phyloP scores from a whole-genome alignment of 2,888 invertebrate species.

The Emmelina monodactyla region DNA sequence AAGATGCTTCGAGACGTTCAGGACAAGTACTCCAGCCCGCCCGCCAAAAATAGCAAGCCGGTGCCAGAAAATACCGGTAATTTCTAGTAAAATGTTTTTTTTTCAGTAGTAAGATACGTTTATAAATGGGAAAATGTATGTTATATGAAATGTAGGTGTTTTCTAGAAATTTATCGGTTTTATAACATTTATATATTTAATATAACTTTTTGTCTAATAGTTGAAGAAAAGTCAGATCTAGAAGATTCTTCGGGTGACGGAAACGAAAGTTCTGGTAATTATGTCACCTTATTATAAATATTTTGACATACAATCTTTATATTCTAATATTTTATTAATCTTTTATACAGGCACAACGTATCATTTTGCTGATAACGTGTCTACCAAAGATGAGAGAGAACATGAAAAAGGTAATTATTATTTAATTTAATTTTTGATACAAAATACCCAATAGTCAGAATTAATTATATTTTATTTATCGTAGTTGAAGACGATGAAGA shows the following conservation, averaged over 20 bases:
- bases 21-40: conserved; percentile 42
- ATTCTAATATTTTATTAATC: too few relatives aligned
- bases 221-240: conserved; percentile 42
- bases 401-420: conserved; percentile 26
- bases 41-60: conserved; percentile 22
- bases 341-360: conserved; percentile 37
- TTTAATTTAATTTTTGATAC: neutral
- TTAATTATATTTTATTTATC: neutral
- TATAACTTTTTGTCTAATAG: conserved; percentile 22
- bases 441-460: neutral
- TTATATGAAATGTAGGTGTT: too few relatives aligned
- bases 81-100: too few relatives aligned
- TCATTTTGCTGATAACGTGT: conserved; percentile 28
- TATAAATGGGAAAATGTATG: too few relatives aligned
- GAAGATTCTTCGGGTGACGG: conserved; percentile 27
- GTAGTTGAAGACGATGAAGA: conserved; percentile 54
- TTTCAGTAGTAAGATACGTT: too few relatives aligned
- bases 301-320: too few relatives aligned
- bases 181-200: too few relatives aligned
- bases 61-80: conserved; percentile 27
- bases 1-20: conserved; percentile 55
- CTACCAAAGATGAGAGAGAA: conserved; percentile 33
- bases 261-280: conserved; percentile 28
- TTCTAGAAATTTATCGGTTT: too few relatives aligned
- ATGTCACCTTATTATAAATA: too few relatives aligned